These are phyloP conservation scores for Drosophila austrosaltans DNA, from an alignment of 2,888 invertebrate species.

Conservation along the genomic window DNA sequence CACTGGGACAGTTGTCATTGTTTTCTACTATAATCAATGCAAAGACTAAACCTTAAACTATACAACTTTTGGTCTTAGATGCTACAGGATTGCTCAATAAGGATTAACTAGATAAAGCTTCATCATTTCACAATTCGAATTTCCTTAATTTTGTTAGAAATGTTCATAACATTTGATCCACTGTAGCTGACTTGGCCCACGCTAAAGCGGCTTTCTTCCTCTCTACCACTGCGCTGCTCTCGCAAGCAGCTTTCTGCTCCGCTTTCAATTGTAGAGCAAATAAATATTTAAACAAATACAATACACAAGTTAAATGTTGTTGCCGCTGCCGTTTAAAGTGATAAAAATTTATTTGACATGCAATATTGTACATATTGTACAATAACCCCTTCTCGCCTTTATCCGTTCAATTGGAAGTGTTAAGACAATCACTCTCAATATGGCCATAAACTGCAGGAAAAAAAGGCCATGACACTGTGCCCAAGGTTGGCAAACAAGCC, in stretches of 20 bases:
- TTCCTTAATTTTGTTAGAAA: too few species aligned
- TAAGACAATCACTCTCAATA: conserved; percentile 56
- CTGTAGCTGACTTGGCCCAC: conserved; percentile 23
- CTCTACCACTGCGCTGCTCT: conserved; percentile 1
- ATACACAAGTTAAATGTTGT: conserved; percentile 37
- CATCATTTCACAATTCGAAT: too few species aligned
- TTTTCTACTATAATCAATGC: too few species aligned
- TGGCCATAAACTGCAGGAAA: conserved; percentile 52
- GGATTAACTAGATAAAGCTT: too few species aligned
- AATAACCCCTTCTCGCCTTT: conserved; percentile 15
- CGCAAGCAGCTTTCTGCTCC: conserved; percentile 35
- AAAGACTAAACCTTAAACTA: too few species aligned
- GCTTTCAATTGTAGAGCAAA: conserved; percentile 64
- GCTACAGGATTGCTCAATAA: too few species aligned
- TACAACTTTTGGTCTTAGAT: too few species aligned
- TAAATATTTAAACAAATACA: conserved; percentile 52
- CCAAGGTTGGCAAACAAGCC: conserved; percentile 43
- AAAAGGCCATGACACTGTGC: conserved; percentile 60
- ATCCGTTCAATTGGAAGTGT: conserved; percentile 23
- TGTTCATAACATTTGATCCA: neutral
- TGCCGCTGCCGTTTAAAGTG: conserved; percentile 24
- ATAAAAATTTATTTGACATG: conserved; percentile 54
- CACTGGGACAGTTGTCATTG: neutral
- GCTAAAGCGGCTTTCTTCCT: conserved; percentile 27
- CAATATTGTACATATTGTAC: conserved; percentile 44